Percentiles rank a stretch among this genome's conserved stretches.
Evolutionary conservation across 2,888 invertebrate genomes (phyloP).

Genomic region (Brenthis ino): DNA sequence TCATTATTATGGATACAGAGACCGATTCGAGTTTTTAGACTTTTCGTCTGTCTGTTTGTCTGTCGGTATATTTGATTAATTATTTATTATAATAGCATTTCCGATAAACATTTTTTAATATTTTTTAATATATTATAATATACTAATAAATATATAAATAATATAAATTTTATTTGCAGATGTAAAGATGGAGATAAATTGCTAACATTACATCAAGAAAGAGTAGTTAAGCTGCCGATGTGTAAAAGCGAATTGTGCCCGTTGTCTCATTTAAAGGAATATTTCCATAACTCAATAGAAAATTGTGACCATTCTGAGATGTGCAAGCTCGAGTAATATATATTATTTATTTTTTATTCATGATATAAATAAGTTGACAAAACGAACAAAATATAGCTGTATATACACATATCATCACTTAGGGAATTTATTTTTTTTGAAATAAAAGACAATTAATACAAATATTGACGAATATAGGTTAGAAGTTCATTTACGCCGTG

Average conservation of each 20-base stretch:
- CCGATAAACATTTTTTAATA: too few relatives aligned
- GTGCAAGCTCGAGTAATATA: conserved; percentile 69
- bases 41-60: too few relatives aligned
- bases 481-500: too few relatives aligned
- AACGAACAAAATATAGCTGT: too few relatives aligned
- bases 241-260: conserved; percentile 87
- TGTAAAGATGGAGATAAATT: conserved; percentile 81
- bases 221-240: conserved; percentile 85
- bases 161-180: conserved; percentile 59
- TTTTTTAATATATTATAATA: too few relatives aligned
- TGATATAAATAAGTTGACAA: too few relatives aligned
- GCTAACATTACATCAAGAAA: conserved; percentile 89
- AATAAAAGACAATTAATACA: too few relatives aligned
- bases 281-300: conserved; percentile 83
- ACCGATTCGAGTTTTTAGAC: too few relatives aligned
- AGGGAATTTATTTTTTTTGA: too few relatives aligned
- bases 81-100: neutral
- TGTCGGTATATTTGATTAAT: neutral
- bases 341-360: neutral
- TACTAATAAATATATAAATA: neutral
- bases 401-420: too few relatives aligned
- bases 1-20: too few relatives aligned
- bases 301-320: conserved; percentile 86
- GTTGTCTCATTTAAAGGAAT: conserved; percentile 77
- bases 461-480: too few relatives aligned